These are phyloP conservation scores for Hyposoter dolosus DNA, from an alignment of 2,888 invertebrate species.

Conservation along the genomic window DNA sequence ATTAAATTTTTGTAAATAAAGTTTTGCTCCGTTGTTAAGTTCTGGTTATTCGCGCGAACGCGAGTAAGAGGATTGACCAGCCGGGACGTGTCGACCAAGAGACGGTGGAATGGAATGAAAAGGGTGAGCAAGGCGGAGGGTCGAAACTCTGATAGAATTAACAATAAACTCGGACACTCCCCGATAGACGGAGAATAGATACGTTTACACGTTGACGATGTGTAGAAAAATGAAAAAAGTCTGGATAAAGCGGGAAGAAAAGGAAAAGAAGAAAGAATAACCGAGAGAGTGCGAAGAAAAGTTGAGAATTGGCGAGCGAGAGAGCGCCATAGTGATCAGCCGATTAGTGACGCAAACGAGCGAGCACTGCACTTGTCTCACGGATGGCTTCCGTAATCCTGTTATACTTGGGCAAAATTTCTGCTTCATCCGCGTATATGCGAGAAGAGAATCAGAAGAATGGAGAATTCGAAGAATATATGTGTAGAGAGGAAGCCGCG, in stretches of 20 bases:
- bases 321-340: conserved; percentile 56
- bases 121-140: background rate
- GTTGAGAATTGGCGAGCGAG: conserved; percentile 8
- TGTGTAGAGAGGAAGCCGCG: background rate
- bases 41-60: too few species aligned
- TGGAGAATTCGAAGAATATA: background rate
- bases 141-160: conserved; percentile 48
- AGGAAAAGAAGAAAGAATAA: conserved; percentile 27
- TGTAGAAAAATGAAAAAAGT: background rate
- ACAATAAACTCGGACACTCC: conserved; percentile 46
- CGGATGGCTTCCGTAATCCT: conserved; percentile 64
- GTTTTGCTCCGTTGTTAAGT: too few species aligned
- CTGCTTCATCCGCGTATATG: conserved; percentile 45
- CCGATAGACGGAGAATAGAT: conserved; percentile 23
- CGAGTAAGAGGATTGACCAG: too few species aligned
- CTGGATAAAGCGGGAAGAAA: background rate
- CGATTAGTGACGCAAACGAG: conserved; percentile 64
- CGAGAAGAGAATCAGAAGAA: background rate
- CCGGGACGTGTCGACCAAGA: conserved; percentile 13
- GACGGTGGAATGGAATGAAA: background rate
- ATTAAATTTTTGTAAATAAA: too few species aligned
- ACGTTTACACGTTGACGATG: background rate
- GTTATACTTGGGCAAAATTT: conserved; percentile 60
- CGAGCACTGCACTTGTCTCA: conserved; percentile 62
- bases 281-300: conserved; percentile 19